Evolutionary conservation across 2,797 vertebrate species (phyloP).

Genomic region (Bradypodion pumilum): DNA sequence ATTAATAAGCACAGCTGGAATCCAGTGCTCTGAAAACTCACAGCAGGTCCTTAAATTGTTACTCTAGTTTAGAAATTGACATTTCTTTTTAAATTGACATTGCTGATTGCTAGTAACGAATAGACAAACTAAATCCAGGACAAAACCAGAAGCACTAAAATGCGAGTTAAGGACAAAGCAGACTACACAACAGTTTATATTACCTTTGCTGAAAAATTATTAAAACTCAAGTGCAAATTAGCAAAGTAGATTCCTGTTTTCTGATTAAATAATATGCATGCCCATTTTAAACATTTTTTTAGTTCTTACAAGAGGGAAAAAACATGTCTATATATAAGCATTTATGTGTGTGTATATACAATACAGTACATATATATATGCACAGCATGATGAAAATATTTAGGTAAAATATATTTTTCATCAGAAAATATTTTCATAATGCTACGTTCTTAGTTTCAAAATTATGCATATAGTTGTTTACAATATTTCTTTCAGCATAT

Average conservation of each 20-base stretch:
- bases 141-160: conserved; percentile 56
- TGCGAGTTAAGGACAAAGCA: conserved; percentile 46
- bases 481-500: too few species aligned
- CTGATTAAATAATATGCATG: background rate
- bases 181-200: background rate
- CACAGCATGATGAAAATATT: too few species aligned
- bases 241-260: background rate
- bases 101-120: conserved; percentile 55
- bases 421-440: background rate
- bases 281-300: background rate
- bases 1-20: conserved; percentile 74
- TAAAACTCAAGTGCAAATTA: background rate
- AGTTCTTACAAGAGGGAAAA: background rate
- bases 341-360: too few species aligned
- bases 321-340: too few species aligned
- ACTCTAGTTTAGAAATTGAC: conserved; percentile 53
- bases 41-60: conserved; percentile 70
- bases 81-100: conserved; percentile 58
- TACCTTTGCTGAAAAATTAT: background rate
- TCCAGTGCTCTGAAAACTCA: conserved; percentile 62
- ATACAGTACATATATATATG: too few species aligned
- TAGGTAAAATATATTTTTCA: background rate
- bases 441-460: background rate
- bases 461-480: background rate
- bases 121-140: conserved; percentile 44